These are phyloP conservation scores for Eira barbara DNA, from an alignment of 2,113 vertebrate species.

Conservation along the genomic window DNA sequence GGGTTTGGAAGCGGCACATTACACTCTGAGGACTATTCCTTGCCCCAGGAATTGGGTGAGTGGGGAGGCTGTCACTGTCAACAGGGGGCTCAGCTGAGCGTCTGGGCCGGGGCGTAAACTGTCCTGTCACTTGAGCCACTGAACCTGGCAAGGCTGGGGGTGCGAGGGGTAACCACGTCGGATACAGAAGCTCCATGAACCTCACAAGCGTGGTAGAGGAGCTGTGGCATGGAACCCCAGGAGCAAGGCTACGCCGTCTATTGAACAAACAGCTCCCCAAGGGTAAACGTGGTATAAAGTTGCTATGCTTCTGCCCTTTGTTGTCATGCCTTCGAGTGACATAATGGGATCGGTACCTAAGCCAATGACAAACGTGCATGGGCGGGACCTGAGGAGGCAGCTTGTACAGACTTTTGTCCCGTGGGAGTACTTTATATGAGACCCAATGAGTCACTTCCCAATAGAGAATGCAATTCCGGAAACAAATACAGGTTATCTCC, in stretches of 20 bases:
- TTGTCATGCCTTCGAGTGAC: neutral
- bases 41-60: neutral
- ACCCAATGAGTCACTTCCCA: neutral
- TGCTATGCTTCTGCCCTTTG: neutral
- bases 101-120: neutral
- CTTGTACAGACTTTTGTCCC: neutral
- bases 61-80: neutral
- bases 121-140: neutral
- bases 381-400: neutral
- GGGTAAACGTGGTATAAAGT: fast-evolving
- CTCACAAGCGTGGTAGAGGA: fast-evolving
- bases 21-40: neutral
- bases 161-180: neutral
- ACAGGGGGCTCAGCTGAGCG: neutral
- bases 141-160: neutral
- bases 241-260: neutral
- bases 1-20: neutral
- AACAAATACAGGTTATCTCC: neutral
- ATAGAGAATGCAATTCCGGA: neutral
- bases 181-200: neutral
- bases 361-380: neutral
- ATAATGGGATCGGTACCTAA: neutral
- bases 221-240: neutral
- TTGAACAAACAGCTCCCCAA: neutral
- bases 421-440: neutral